These are phyloP conservation scores for Alectoris magna DNA, from an alignment of 2,797 vertebrate genomes.

Conservation along the genomic window DNA sequence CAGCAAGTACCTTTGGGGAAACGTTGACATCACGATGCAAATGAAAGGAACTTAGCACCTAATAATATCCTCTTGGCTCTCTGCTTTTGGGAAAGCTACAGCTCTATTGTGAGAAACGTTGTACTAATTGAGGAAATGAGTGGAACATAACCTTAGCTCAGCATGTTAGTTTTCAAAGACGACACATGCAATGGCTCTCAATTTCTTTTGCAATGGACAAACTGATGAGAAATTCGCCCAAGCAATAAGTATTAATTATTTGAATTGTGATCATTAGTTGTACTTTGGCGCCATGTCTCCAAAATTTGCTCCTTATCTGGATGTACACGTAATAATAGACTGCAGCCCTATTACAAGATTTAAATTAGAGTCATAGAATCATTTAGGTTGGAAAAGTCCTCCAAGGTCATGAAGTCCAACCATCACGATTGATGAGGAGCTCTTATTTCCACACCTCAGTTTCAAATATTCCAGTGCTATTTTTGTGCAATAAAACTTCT, in stretches of 20 bases:
- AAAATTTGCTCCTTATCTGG: background rate
- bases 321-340: background rate
- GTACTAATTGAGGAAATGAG: constrained; percentile 36
- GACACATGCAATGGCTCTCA: background rate
- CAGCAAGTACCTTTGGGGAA: constrained; percentile 31
- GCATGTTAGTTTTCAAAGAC: background rate
- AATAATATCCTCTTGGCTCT: constrained; percentile 52
- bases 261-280: background rate
- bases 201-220: background rate
- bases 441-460: background rate
- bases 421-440: background rate
- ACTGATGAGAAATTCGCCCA: background rate
- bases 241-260: background rate
- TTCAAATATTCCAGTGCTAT: background rate
- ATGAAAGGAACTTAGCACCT: constrained; percentile 64
- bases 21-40: constrained; percentile 54
- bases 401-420: too few relatives aligned
- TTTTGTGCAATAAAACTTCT: background rate
- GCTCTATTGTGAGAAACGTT: constrained; percentile 42
- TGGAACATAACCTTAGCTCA: constrained; percentile 26
- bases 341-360: background rate
- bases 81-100: background rate
- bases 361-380: too few relatives aligned
- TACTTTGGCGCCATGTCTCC: background rate
- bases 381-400: too few relatives aligned